Evolutionary conservation across 2,888 invertebrate species (phyloP).

Genomic region (Cephus pygmeus): DNA sequence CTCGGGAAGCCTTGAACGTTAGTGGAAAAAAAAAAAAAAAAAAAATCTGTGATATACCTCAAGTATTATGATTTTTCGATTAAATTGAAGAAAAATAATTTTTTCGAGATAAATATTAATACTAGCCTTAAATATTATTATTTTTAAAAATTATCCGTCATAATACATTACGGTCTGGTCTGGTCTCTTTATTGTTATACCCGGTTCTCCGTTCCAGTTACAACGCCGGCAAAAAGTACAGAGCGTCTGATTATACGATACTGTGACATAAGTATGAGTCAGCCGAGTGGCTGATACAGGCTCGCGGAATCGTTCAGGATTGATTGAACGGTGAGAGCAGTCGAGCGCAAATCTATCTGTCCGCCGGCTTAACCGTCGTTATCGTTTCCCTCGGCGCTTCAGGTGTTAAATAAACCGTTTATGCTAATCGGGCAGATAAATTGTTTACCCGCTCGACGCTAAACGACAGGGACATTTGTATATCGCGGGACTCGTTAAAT

Average conservation of each 20-base stretch:
- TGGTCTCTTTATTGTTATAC: not conserved
- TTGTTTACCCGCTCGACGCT: not conserved
- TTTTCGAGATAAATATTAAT: not conserved
- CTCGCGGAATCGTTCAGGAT: conserved; percentile 11
- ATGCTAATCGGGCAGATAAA: conserved; percentile 37
- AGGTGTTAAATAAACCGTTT: conserved; percentile 45
- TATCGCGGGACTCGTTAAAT: not conserved
- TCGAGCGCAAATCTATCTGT: conserved; percentile 30
- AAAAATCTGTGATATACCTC: not conserved
- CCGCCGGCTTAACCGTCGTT: conserved; percentile 15
- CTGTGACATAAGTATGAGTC: conserved; percentile 5
- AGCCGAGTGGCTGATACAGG: not conserved
- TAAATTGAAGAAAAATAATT: not conserved
- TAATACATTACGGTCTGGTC: not conserved
- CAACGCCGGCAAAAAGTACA: not conserved
- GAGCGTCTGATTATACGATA: not conserved
- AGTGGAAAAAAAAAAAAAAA: not conserved
- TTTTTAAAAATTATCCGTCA: not conserved
- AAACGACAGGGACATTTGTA: not conserved
- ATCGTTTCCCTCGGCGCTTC: conserved; percentile 32
- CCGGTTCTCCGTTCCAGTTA: not conserved
- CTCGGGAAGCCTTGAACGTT: not conserved
- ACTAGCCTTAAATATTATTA: not conserved
- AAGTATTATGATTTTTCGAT: not conserved
- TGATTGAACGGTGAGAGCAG: conserved; percentile 31